Evolutionary conservation across 2,888 invertebrate species (phyloP).

Genomic region (Itoplectis maculator): DNA sequence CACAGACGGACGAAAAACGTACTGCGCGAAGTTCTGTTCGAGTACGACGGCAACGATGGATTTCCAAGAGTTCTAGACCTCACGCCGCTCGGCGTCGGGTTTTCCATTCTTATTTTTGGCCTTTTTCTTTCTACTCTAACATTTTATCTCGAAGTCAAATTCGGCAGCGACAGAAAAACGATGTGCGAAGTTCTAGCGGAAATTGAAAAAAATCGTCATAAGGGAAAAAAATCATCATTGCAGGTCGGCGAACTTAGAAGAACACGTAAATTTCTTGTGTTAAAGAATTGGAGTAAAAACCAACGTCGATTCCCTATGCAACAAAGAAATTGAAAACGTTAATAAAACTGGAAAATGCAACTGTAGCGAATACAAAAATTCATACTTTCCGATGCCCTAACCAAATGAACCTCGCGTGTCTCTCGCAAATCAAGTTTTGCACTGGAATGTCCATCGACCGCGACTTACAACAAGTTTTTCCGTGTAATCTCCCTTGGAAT

Average conservation of each 20-base stretch:
- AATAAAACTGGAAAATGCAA: too few species aligned
- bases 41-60: slow-evolving; percentile 73
- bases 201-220: not conserved
- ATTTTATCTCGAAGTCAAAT: slow-evolving; percentile 11
- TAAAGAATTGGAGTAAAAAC: not conserved
- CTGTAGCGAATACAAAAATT: too few species aligned
- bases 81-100: not conserved
- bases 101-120: not conserved
- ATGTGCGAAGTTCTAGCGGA: not conserved
- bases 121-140: not conserved
- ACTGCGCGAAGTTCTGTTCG: slow-evolving; percentile 76
- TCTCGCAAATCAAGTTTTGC: not conserved
- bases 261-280: not conserved
- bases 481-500: not conserved
- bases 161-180: not conserved
- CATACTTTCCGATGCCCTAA: too few species aligned
- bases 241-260: too few species aligned
- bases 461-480: not conserved
- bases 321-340: too few species aligned
- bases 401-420: too few species aligned
- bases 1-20: slow-evolving; percentile 72
- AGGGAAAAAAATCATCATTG: not conserved
- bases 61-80: slow-evolving; percentile 69
- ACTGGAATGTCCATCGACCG: not conserved
- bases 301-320: not conserved